These are phyloP conservation scores for Cynoglossus semilaevis DNA, from an alignment of 2,113 vertebrate species.

Conservation along the genomic window DNA sequence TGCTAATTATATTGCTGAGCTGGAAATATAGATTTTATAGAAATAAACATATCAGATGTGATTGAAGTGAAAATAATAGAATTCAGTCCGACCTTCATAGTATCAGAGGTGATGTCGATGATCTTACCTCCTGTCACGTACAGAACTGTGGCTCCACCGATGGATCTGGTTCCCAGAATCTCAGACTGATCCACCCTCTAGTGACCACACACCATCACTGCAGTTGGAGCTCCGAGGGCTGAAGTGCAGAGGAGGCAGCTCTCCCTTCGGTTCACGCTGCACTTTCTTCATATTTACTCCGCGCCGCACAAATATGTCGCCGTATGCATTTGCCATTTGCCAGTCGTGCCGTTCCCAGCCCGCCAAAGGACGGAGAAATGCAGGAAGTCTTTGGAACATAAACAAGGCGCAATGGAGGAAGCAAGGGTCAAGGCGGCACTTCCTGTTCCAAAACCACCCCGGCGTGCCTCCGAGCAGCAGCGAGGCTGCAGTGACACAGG, in stretches of 20 bases:
- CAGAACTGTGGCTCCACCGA: neutral
- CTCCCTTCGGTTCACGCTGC: slow-evolving; percentile 22
- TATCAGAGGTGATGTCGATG: slow-evolving; percentile 3
- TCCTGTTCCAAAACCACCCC: slow-evolving; percentile 74
- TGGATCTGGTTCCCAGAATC: slow-evolving; percentile 27
- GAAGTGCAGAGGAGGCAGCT: slow-evolving; percentile 8
- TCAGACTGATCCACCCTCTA: slow-evolving; percentile 73
- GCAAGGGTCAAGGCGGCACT: slow-evolving; percentile 70
- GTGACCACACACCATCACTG: slow-evolving; percentile 48
- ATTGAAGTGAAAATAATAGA: too few relatives aligned
- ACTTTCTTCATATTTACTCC: slow-evolving; percentile 5
- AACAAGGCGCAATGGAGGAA: slow-evolving; percentile 79
- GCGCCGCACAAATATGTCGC: slow-evolving; percentile 51
- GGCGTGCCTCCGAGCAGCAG: slow-evolving; percentile 26
- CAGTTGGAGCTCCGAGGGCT: slow-evolving; percentile 35
- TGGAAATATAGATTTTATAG: too few relatives aligned
- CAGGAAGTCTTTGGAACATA: slow-evolving; percentile 75
- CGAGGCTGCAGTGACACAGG: slow-evolving; percentile 17
- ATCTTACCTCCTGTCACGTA: slow-evolving; percentile 46
- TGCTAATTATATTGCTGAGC: too few relatives aligned
- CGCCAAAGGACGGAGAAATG: slow-evolving; percentile 70
- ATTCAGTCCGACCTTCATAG: too few relatives aligned
- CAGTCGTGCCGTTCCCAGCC: slow-evolving; percentile 50
- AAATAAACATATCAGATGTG: too few relatives aligned
- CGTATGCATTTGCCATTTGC: slow-evolving; percentile 19